phyloP scores from a whole-genome alignment of 2,797 vertebrate genomes.

The Bradypodion ventrale region DNA sequence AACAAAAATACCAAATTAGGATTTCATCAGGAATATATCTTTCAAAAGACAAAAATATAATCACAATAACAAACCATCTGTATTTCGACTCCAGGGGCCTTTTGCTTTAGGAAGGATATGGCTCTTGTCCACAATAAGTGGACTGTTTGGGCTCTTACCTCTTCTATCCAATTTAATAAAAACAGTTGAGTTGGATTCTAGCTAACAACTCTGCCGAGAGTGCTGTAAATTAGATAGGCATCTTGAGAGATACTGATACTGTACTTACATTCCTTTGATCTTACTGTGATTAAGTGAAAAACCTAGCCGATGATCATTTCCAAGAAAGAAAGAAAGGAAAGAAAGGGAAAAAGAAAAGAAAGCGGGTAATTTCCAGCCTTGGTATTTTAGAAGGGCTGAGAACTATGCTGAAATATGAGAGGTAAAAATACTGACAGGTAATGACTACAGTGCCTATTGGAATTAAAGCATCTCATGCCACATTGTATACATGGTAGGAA shows the following conservation, averaged over 20 bases:
- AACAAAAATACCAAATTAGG: conserved; percentile 9
- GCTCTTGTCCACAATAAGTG: no score
- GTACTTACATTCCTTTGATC: not conserved
- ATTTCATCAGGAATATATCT: not conserved
- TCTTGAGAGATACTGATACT: not conserved
- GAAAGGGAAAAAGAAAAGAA: no score
- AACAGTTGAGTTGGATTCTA: not conserved
- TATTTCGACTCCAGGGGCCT: not conserved
- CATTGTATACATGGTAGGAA: not conserved
- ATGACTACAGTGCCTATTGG: not conserved
- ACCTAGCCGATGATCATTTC: not conserved
- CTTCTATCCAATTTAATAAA: no score
- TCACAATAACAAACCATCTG: not conserved
- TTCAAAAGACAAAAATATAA: conserved; percentile 26
- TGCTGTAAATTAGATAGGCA: not conserved
- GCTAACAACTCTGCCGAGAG: not conserved
- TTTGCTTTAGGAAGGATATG: not conserved
- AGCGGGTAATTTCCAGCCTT: no score
- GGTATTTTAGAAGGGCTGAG: conserved; percentile 26
- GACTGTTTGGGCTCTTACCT: no score
- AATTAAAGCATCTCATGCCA: not conserved
- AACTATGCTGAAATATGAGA: conserved; percentile 15
- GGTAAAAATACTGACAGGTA: not conserved
- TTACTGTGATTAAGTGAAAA: not conserved
- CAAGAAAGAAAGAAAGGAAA: conserved; percentile 27